Evolutionary conservation across 1,140 invertebrate species (phyloP).

Genomic region (Coelopa frigida): DNA sequence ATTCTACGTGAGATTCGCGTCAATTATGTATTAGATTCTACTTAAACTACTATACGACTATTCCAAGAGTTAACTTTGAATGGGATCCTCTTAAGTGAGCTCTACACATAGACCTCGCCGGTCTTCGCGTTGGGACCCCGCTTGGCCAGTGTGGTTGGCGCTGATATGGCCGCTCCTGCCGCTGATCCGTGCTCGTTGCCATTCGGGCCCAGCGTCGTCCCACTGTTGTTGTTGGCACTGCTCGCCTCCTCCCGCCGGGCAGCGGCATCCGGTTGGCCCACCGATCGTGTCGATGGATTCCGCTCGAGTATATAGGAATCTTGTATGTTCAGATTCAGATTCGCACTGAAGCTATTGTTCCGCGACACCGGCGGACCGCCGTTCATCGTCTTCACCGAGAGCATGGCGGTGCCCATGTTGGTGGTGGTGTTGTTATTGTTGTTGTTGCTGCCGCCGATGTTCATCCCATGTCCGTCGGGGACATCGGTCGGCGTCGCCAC

Average conservation of each 20-base stretch:
- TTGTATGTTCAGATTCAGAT: slow-evolving; percentile 24
- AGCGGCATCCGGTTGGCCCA: slow-evolving; percentile 13
- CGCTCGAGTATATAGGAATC: slow-evolving; percentile 22
- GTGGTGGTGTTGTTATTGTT: slow-evolving; percentile 14
- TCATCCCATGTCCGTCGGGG: too few relatives aligned
- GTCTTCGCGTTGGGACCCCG: slow-evolving; percentile 37
- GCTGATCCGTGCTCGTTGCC: background rate
- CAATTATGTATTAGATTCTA: too few relatives aligned
- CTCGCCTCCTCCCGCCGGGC: slow-evolving; percentile 15
- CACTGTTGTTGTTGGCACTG: slow-evolving; percentile 6
- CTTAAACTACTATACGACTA: too few relatives aligned
- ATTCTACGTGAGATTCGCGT: too few relatives aligned
- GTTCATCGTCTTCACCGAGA: slow-evolving; percentile 35
- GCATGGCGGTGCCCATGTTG: slow-evolving; percentile 33
- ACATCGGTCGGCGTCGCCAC: slow-evolving; percentile 17
- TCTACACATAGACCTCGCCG: slow-evolving; percentile 40
- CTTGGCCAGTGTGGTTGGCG: slow-evolving; percentile 40
- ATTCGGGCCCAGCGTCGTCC: background rate
- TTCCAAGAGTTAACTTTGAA: too few relatives aligned
- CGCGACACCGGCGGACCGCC: slow-evolving; percentile 26
- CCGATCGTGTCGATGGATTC: slow-evolving; percentile 29
- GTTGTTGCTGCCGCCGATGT: slow-evolving; percentile 16
- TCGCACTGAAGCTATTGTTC: slow-evolving; percentile 35
- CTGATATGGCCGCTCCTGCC: slow-evolving; percentile 23
- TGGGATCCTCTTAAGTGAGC: too few relatives aligned